A percentile compares a stretch with the other conserved stretches of the same genome.
phyloP scores from a whole-genome alignment of 2,888 invertebrate genomes.

The Pterobdella sp. region DNA sequence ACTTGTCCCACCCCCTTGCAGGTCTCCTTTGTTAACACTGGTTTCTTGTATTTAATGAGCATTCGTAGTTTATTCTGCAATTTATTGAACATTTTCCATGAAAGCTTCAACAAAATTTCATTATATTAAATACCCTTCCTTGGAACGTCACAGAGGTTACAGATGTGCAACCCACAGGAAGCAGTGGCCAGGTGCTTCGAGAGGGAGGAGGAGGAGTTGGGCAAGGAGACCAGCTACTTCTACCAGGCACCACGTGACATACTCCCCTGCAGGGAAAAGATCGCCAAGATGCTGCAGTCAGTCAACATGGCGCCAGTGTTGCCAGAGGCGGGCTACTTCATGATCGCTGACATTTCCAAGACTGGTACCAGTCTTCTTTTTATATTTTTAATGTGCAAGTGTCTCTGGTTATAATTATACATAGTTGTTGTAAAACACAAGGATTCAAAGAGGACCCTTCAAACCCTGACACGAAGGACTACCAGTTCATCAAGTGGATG shows the following conservation, averaged over 20 bases:
- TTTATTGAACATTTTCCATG: too few relatives aligned
- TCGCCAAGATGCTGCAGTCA: constrained; percentile 53
- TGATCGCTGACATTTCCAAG: constrained; percentile 80
- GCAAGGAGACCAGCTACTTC: constrained; percentile 70
- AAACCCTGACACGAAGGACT: constrained; percentile 59
- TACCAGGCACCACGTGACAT: constrained; percentile 66
- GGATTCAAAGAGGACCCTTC: constrained; percentile 25
- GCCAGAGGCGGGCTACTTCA: constrained; percentile 94
- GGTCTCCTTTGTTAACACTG: constrained; percentile 47
- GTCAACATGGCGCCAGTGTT: constrained; percentile 81
- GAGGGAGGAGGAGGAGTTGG: constrained; percentile 65
- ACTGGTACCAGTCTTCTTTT: constrained; percentile 37
- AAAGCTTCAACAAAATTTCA: too few relatives aligned
- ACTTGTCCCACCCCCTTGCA: constrained; percentile 79
- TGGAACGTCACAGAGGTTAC: too few relatives aligned
- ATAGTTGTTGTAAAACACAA: background rate
- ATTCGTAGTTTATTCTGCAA: background rate
- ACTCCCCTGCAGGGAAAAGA: constrained; percentile 53
- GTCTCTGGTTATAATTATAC: background rate
- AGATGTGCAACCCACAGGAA: constrained; percentile 58
- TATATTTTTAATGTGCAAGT: background rate
- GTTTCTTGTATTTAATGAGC: background rate
- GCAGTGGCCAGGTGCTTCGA: constrained; percentile 85
- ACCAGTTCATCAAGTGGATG: constrained; percentile 90
- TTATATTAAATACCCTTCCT: too few relatives aligned